These are phyloP conservation scores for Ecliptopera silaceata DNA, from an alignment of 2,888 invertebrate species.

Conservation along the genomic window DNA sequence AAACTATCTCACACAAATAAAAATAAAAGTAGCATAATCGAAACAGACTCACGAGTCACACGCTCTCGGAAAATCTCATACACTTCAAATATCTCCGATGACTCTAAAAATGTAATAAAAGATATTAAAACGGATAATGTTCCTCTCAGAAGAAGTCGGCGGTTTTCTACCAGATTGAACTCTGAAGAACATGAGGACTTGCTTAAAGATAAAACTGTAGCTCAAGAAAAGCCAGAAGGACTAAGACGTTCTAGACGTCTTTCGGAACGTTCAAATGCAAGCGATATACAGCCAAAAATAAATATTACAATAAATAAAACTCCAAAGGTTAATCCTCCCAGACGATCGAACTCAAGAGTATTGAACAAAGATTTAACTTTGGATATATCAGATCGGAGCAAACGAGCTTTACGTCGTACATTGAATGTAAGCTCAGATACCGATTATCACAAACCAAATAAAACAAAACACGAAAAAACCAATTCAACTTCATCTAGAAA, in stretches of 20 bases:
- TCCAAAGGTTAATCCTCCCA: not conserved
- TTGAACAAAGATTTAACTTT: not conserved
- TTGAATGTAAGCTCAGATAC: not conserved
- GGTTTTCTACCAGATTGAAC: not conserved
- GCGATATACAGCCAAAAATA: conserved; percentile 2
- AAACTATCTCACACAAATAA: not conserved
- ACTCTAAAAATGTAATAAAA: not conserved
- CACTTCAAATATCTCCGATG: not conserved
- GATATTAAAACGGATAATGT: not conserved
- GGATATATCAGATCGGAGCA: not conserved
- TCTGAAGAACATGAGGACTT: not conserved
- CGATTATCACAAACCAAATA: too few species aligned
- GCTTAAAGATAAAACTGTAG: not conserved
- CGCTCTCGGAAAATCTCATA: not conserved
- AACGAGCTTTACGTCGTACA: conserved; percentile 1
- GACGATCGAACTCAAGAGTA: not conserved
- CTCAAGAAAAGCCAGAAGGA: not conserved
- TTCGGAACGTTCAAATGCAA: not conserved
- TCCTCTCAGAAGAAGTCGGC: conserved; percentile 1
- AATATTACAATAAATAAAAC: not conserved
- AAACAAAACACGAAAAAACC: not conserved
- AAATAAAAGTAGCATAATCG: too few species aligned
- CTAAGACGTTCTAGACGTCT: not conserved
- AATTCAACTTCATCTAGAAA: not conserved
- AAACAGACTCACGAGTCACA: not conserved